Base-by-base conservation (phyloP, 2,113 vertebrate species). In the Phasianus colchicus region DNA sequence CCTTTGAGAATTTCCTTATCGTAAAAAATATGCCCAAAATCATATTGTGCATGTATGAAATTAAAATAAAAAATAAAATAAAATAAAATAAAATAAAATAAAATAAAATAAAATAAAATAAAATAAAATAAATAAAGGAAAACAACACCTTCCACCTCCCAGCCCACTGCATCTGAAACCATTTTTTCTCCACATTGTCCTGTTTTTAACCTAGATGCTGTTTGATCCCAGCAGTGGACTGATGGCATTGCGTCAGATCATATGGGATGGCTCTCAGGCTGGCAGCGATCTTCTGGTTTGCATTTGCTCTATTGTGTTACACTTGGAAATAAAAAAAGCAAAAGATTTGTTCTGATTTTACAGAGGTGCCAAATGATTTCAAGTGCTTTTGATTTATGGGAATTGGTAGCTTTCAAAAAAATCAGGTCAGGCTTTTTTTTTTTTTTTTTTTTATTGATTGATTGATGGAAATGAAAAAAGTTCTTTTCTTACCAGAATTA, bases 291-390 rank as follows among this genome's bases (percentile, higher is more conserved):
- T 58, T 92, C 66, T 52, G n/a, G 30, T 70, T 85, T 83, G 13
- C 55, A 64, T 64, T 86, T 55, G 29, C 60, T 88, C 29, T 73
- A 63, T 77, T 83, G 29, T 58, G 76, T 71, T 86, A 83, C 22
- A 65, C 25, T 65, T 32, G 21, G 65, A 93, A 91, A 90, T 55
- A 83, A 91, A 58, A 83, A 91, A 88, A 91, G 34, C 21, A 9
- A 32, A 50, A 67, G 57, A 71, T 74, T 57, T 90, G 60, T 60
- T 83, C 76, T 81, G 64, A 81, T 91, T 95, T 88, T 66, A 34
- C 21, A 83, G 60, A 88, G 11, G 27, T 88, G 32, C 61, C 80
- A 65, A 93, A 81, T 50, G 45, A 67, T 67, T 88, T 79, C 45
- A 45, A 34, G 19, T 83, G 24, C 38, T 78, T 80, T 83, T 88